phyloP scores from a whole-genome alignment of 2,888 invertebrate genomes.

The Amblyjoppa proteus region DNA sequence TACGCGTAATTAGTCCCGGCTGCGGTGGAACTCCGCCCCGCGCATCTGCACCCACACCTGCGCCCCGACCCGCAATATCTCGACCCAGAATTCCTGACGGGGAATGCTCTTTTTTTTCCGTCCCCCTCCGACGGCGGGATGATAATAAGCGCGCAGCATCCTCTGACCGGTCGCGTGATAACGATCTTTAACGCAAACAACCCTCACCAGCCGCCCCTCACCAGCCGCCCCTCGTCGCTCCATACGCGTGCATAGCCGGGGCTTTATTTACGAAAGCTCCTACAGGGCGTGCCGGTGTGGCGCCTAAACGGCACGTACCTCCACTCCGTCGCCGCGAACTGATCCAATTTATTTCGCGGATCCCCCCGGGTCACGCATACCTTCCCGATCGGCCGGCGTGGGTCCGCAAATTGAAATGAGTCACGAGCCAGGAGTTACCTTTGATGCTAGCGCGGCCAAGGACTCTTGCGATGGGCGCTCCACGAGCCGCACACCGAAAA shows the following conservation, averaged over 20 bases:
- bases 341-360: constrained; percentile 66
- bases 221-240: neutral
- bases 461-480: neutral
- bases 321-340: constrained; percentile 31
- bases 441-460: constrained; percentile 7
- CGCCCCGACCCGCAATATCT: constrained; percentile 6
- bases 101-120: constrained; percentile 54
- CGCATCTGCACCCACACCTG: constrained; percentile 41
- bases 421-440: constrained; percentile 50
- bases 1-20: constrained; percentile 79
- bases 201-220: too few relatives aligned
- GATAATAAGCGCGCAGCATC: constrained; percentile 66
- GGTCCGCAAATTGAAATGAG: constrained; percentile 57
- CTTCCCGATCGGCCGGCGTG: constrained; percentile 34
- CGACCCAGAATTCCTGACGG: constrained; percentile 60
- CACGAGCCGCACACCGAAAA: neutral
- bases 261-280: constrained; percentile 50
- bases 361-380: constrained; percentile 31
- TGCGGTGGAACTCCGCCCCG: constrained; percentile 66
- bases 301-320: constrained; percentile 51
- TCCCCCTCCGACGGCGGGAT: constrained; percentile 32
- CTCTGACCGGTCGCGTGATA: constrained; percentile 53
- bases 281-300: constrained; percentile 32
- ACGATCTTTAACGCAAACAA: constrained; percentile 68
- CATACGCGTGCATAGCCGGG: constrained; percentile 6